Base-by-base conservation (phyloP, 2,888 invertebrate genomes). In the Fragum whitleyi region DNA sequence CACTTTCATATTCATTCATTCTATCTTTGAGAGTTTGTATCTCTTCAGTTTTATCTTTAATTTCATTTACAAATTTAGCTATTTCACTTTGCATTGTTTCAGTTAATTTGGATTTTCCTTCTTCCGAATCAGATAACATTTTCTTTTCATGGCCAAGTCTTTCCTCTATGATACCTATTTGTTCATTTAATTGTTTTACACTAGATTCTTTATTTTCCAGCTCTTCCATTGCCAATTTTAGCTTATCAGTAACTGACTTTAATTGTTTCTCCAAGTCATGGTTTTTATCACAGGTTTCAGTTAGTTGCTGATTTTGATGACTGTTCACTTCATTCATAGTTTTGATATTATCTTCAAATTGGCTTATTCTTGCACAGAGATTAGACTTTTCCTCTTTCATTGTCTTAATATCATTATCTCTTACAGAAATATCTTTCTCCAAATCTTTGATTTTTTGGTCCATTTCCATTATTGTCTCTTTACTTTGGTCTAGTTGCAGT, bases 401-500 rank as follows among this genome's bases (percentile, higher is more conserved):
- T 19, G n/a, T 53, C 51, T 53, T 21, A 11, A 53, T 11, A n/a
- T 71, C 65, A 62, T 55, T 23, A 55, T 72, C 69, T 68, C 69
- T 79, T 29, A 28, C 6, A 57, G 57, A 39, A 6, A 76, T 26
- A 42, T 70, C 39, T 29, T 70, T 65, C 29, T 82, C 70, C 23
- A 62, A 47, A 47, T 81, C 57, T 32, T 65, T 71, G 26, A 87
- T 75, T 55, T 86, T 84, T 53, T 81, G 77, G 61, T 90, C 90
- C 65, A 90, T 80, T 68, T 91, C 90, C 53, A 81, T 79, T 21
- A 90, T 88, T 26, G 88, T 90, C 23, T 87, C 87, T 78, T 84
- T 88, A 28, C 83, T 85, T 79, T 90, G 90, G 73, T 91, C 87
- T 19, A 91, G 67, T 69, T 92, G 89, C 3, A 90, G 72, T 7